A percentile compares a stretch with the other conserved stretches of the same genome.
phyloP scores from a whole-genome alignment of 2,888 invertebrate species.

The Torymus auratus region DNA sequence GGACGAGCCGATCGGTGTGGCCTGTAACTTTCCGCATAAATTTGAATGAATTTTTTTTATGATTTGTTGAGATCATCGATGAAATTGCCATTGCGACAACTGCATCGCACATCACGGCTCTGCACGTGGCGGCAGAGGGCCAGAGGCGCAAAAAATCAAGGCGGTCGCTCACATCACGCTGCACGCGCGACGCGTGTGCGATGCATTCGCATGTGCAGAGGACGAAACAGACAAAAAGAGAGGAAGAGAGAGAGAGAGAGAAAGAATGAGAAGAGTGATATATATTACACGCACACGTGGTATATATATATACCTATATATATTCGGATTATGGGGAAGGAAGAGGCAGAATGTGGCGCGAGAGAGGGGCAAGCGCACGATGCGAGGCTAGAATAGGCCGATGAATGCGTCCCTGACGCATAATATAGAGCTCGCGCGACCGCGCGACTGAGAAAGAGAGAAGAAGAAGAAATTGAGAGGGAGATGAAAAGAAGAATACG shows the following conservation, averaged over 20 bases:
- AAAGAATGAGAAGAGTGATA: neutral
- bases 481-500: constrained; percentile 13
- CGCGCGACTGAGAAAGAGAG: constrained; percentile 7
- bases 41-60: too few species aligned
- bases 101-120: neutral
- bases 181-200: neutral
- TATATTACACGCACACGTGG: neutral
- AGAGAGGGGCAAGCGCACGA: constrained; percentile 1
- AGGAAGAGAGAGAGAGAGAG: neutral
- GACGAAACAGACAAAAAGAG: neutral
- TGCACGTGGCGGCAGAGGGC: too few species aligned
- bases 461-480: constrained; percentile 27
- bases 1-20: too few species aligned
- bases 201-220: neutral
- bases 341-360: neutral
- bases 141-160: too few species aligned
- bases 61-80: too few species aligned
- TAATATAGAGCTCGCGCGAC: constrained; percentile 37
- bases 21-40: too few species aligned
- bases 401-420: constrained; percentile 51
- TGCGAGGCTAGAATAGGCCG: constrained; percentile 42
- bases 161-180: too few species aligned
- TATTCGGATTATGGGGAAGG: constrained; percentile 3
- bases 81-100: too few species aligned
- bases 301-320: constrained; percentile 11